phyloP scores from a whole-genome alignment of 2,113 vertebrate genomes.

The Hucho hucho region DNA sequence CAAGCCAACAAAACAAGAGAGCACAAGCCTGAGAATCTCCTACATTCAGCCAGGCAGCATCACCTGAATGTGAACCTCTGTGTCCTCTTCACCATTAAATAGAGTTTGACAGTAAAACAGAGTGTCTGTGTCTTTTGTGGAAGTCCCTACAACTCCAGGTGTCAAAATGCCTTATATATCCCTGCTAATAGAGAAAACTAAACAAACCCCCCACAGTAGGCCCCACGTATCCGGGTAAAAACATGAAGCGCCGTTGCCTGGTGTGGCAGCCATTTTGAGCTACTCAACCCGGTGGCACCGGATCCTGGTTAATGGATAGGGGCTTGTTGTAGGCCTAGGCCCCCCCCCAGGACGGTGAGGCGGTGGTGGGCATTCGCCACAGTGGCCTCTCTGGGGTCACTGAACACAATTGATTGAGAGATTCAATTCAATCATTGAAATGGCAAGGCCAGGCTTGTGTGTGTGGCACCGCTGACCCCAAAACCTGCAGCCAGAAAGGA shows the following conservation, averaged over 20 bases:
- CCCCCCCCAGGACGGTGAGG: conserved; percentile 31
- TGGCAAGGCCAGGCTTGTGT: conserved; percentile 58
- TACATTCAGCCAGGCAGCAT: conserved; percentile 48
- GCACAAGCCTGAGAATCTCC: conserved; percentile 63
- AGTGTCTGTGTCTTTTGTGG: conserved; percentile 44
- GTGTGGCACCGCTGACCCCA: conserved; percentile 65
- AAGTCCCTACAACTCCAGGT: conserved; percentile 53
- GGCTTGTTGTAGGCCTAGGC: conserved; percentile 7
- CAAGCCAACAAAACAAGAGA: conserved; percentile 63
- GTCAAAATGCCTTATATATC: conserved; percentile 55
- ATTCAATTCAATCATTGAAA: conserved; percentile 76
- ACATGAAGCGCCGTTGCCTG: neutral
- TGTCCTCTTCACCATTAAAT: conserved; percentile 35
- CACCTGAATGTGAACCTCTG: conserved; percentile 52
- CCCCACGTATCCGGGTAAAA: conserved; percentile 24
- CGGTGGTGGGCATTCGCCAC: conserved; percentile 45
- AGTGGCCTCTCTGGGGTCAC: conserved; percentile 67
- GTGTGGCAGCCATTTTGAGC: conserved; percentile 20
- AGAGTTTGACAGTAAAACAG: conserved; percentile 41
- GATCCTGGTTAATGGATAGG: conserved; percentile 57
- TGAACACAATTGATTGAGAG: conserved; percentile 71
- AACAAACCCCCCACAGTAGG: conserved; percentile 36
- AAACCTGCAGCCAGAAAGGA: conserved; percentile 57
- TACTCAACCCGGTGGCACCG: conserved; percentile 59
- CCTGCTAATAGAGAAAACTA: conserved; percentile 43